Base-by-base conservation (phyloP, 2,888 invertebrate genomes). In the Autographa gamma region DNA sequence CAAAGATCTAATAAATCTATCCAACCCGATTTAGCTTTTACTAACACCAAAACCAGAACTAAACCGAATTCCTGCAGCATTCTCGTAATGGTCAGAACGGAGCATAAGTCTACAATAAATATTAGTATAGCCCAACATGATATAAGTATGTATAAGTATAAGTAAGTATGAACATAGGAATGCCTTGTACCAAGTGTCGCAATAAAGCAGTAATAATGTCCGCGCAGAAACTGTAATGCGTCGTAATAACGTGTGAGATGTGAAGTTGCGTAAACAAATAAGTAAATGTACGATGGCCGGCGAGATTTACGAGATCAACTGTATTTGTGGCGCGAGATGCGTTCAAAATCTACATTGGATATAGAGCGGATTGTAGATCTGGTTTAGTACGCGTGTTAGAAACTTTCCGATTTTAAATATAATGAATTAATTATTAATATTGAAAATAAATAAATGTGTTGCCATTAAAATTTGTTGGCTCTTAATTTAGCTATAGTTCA, bases 121-220 rank as follows among this genome's bases (percentile, higher is more conserved):
- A 73, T 64, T 43, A 69, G 41, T 73, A 69, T 63, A 82, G 74
- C 76, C 60, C 74, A 74, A 71, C 72, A 74, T 79, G 79, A 77
- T 72, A 74, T 77, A 69, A 78, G 68, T n/a, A n/a, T n/a, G n/a
- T 72, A 74, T 77, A 69, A 78, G 68, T 72, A 74, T 77, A 69
- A 78, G 68, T n/a, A n/a, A n/a, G n/a, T 80, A 74, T 76, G 62
- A 67, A 73, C 71, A 77, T 63, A 74, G 69, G 48, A 63, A 56
- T 62, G 68, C 69, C 73, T 67, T 73, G 80, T 71, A 82, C 75
- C 83, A 80, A 85, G 82, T 87, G 87, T 79, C 75, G 82, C 79
- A 78, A 82, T 85, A 86, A 86, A 88, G 86, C 85, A 83, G 84
- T 77, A 84, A 81, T 82, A 82, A 82, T 85, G 80, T 79, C 74